Evolutionary conservation across 2,113 vertebrate genomes (phyloP), one percentile per base, ranked within the genome.

Genomic region (Reinhardtius hippoglossoides): DNA sequence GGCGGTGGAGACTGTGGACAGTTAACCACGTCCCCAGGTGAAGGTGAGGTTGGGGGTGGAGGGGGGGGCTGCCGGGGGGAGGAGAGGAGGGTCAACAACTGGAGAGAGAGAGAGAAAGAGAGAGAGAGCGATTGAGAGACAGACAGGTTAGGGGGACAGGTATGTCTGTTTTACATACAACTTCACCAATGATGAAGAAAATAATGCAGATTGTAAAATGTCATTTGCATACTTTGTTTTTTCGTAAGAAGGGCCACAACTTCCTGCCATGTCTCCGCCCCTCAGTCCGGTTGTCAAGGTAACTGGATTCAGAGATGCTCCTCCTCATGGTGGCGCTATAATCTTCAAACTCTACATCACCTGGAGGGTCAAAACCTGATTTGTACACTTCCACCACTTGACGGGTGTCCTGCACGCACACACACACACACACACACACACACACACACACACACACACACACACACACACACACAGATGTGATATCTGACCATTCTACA

Each of bases 81-180:
- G 85, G 97, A 97, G 94, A 98, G 95, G 93, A 98, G 95, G 92
- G 96, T 97, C 95, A 99, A 92, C 94, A 99, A 94, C 97, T 98
- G 94, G 61, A 77, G 78, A 74, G 73, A 69, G 35, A 72, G 92
- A 73, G 12, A 78, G 24, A 92, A 1, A 31, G 5, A 31, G 6
- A 31, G 31, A 31, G 6, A 31, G 31, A 31, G 6, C 7, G 31
- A 31, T 31, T 31, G 5, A 31, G 31, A 31, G 31, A 31, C 27
- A 31, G 27, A 31, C 27, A 31, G 27, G 27, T 31, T 7, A 31
- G 27, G 6, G 27, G 27, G 27, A 31, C 5, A 31, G 27, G 27
- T 31, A 31, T 31, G 31, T 7, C 6, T 31, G 31, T 31, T 37
- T 37, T 37, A 37, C 8, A 37, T 37, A 37, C 35, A 37, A 37